phyloP scores from a whole-genome alignment of 2,888 invertebrate species.

The Rhingia rostrata region DNA sequence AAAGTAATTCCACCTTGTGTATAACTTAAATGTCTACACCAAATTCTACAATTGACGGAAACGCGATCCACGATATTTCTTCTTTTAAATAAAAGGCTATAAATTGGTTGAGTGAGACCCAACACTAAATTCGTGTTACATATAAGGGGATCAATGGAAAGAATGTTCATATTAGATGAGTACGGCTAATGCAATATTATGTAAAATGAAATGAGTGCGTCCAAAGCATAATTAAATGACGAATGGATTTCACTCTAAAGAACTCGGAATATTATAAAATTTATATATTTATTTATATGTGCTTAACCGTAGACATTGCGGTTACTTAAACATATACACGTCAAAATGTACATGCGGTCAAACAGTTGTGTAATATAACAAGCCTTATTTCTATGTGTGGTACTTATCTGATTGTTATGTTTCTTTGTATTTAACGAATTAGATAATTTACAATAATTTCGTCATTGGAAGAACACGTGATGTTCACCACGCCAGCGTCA shows the following conservation, averaged over 20 bases:
- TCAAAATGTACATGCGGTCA: no score
- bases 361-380: no score
- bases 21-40: conserved; percentile 28
- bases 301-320: no score
- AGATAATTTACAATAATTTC: no score
- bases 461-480: no score
- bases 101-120: conserved; percentile 19
- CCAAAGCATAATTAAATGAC: not conserved
- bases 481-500: no score
- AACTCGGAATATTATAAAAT: not conserved
- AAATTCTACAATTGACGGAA: conserved; percentile 36
- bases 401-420: no score
- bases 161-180: not conserved
- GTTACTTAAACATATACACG: no score
- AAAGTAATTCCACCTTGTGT: not conserved
- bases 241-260: not conserved
- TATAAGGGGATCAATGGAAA: not conserved
- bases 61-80: conserved; percentile 27
- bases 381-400: no score
- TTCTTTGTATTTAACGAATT: no score
- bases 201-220: not conserved
- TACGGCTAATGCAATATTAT: not conserved
- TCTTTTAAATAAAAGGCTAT: conserved; percentile 33
- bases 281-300: no score
- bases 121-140: conserved; percentile 17